Evolutionary conservation across 2,113 vertebrate species (phyloP).

Genomic region (Anas platyrhynchos): DNA sequence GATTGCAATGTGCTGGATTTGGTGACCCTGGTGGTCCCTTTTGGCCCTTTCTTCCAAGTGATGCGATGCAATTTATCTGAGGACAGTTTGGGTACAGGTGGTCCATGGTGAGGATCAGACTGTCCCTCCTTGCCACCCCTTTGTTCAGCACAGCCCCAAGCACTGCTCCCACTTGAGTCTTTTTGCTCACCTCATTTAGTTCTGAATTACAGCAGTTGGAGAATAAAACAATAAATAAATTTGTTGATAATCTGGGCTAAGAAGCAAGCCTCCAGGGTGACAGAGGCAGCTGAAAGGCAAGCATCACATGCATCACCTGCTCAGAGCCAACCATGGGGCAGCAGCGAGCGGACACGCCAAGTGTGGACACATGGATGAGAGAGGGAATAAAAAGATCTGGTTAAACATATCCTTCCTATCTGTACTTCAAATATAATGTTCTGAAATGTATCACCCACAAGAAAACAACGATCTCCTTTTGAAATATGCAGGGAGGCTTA

Average conservation of each 20-base stretch:
- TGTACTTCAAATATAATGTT: neutral
- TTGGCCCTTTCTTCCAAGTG: neutral
- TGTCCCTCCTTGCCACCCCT: neutral
- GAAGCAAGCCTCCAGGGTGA: neutral
- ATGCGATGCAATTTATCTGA: neutral
- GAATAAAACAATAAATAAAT: neutral
- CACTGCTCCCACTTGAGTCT: neutral
- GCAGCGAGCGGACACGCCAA: neutral
- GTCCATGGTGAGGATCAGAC: accelerated
- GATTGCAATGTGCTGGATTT: neutral
- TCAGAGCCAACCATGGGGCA: neutral
- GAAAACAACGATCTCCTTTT: slow-evolving; percentile 16
- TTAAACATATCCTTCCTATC: slow-evolving; percentile 49
- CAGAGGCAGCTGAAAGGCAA: slow-evolving; percentile 13
- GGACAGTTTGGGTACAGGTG: accelerated
- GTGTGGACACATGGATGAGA: neutral
- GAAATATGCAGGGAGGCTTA: neutral
- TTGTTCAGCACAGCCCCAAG: neutral
- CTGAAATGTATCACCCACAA: neutral
- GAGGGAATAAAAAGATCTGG: slow-evolving; percentile 23
- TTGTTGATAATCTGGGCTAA: neutral
- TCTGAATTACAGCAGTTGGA: neutral
- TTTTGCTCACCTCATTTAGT: neutral
- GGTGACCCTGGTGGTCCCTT: neutral
- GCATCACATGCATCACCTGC: neutral